Base-by-base conservation (phyloP, 2,113 vertebrate genomes). In the Phainopepla nitens region DNA sequence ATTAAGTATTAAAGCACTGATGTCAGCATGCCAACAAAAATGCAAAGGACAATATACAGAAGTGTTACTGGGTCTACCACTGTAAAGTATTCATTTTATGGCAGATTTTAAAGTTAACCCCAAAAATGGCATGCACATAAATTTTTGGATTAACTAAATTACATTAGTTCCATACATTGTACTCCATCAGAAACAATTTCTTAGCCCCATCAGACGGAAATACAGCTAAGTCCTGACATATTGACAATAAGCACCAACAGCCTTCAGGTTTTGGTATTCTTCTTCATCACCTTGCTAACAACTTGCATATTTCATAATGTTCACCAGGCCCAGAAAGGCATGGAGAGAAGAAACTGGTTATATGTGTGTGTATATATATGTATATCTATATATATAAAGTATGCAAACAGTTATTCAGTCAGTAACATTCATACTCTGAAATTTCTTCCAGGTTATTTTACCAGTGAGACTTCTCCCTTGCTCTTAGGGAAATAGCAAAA, bases 1-100 rank as follows among this genome's bases (percentile, higher is more conserved):
- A 96, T 93, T 91, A 94, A 96, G 85, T 77, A 96, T 88, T 96
- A 94, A 93, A 94, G 36, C 0, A 1, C 88, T 90, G 92, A 91
- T 93, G 88, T 96, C 92, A 96, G 85, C 90, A 94, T 92, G 88
- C 82, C 93, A 97, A 96, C 87, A 93, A 91, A 95, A 96, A 90
- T 92, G 88, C 54, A 45, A 87, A 90, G 75, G 85, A 93, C 92
- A 94, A 81, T 83, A 78, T 71, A 73, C 71, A 96, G 95, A 96
- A 86, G 82, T 89, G 85, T 96, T 95, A 66, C 85, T 90, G 35
- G 58, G 41, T 23, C 72, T 90, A 73, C 69, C 47, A 47, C 23
- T 25, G 31, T 27, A 77, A 94, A 93, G 35, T 77, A 69, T 44
- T 83, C 42, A 8, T 64, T 95, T 96, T 92, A 91, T 41, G 36